Conservation (phyloP, 2,113 vertebrate species). For the Megaceryle torquata region DNA sequence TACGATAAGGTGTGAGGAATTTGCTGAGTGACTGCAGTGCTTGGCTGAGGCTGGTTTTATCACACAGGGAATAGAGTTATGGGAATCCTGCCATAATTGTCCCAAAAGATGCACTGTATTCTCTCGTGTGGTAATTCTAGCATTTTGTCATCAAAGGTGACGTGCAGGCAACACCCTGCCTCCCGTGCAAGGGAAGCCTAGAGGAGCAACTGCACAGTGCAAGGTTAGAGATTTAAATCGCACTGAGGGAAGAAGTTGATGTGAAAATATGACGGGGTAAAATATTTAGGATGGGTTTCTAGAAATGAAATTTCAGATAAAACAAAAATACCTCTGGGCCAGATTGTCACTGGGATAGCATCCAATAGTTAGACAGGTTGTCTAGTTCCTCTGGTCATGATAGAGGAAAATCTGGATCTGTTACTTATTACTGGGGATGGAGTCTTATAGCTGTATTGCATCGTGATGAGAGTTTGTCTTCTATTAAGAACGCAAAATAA, state of each 20-base stretch:
- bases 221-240: rapidly evolving
- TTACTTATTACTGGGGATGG: not conserved
- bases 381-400: not conserved
- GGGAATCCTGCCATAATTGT: not conserved
- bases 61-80: rapidly evolving
- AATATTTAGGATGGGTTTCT: not conserved
- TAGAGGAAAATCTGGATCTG: not conserved
- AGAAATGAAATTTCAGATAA: not conserved
- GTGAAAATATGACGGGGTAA: not conserved
- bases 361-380: not conserved
- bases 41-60: rapidly evolving
- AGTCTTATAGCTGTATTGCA: not conserved
- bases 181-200: not conserved
- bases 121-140: rapidly evolving
- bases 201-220: rapidly evolving
- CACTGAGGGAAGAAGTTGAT: not conserved
- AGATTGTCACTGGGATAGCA: not conserved
- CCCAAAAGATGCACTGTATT: rapidly evolving
- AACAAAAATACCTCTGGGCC: not conserved
- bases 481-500: not conserved
- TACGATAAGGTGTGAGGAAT: not conserved
- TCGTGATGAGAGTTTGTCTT: not conserved
- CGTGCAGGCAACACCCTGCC: not conserved
- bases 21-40: not conserved
- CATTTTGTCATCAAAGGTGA: rapidly evolving